Base-by-base conservation (phyloP, 2,113 vertebrate genomes). In the Brevimyrus niger region DNA sequence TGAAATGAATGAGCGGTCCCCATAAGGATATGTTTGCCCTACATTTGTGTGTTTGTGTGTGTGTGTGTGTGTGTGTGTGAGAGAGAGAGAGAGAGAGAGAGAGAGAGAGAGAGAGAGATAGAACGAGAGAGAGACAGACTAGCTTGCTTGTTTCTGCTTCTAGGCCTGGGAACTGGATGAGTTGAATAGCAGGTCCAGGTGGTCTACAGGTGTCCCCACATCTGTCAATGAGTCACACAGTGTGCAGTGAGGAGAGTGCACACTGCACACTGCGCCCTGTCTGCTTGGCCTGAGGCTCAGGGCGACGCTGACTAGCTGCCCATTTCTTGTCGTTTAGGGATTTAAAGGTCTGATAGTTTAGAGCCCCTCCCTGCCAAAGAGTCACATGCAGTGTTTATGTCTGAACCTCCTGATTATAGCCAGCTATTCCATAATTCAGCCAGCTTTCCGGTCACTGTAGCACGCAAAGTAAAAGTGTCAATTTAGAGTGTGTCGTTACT, bases 211-310 rank as follows among this genome's bases (percentile, higher is more conserved):
- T 76, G 69, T 58, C 55, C 55, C 21, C 55, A 58, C 21, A n/a
- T 58, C 21, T 9, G n/a, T n/a, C 53, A 4, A 4, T 55, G 19
- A 21, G 53, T 15, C 65, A 69, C 31, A 31, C 13, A 85, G 44
- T 13, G 42, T 48, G 44, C 44, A 47, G 23, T 61, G 55, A 58
- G 21, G 55, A 58, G 21, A 58, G 0, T 58, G 55, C 8, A n/a
- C 58, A 27, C 23, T 61, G 55, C 7, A n/a, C 58, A 61, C 58
- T 27, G 3, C n/a, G 9, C 10, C 61, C 10, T 65, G 61, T 65
- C 96, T 96, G 97, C 96, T 94, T 96, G 97, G 48, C n/a, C 97
- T 97, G 96, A 97, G 97, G 96, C 96, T 95, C 96, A 94, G 97
- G 95, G 96, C 95, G 94, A 94, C 94, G 90, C 91, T 84, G 92